Evolutionary conservation across 2,113 vertebrate species (phyloP).

Genomic region (Hucho hucho): DNA sequence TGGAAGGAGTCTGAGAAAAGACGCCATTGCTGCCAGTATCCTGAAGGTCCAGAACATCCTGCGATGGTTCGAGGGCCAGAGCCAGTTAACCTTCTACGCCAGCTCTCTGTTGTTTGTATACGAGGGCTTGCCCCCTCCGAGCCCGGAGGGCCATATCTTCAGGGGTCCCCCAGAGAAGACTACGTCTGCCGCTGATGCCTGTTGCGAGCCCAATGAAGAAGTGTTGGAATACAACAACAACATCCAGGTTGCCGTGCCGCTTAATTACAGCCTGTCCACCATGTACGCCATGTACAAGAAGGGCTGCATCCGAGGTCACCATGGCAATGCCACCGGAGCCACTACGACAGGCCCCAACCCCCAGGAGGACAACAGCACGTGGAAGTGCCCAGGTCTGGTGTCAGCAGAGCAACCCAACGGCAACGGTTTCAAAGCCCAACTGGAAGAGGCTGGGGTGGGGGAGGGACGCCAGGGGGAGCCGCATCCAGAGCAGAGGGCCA

Average conservation of each 20-base stretch:
- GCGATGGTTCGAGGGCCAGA: slow-evolving; percentile 91
- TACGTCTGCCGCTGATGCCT: slow-evolving; percentile 24
- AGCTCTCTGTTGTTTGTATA: slow-evolving; percentile 97
- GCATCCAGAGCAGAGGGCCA: neutral
- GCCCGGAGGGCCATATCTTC: slow-evolving; percentile 38
- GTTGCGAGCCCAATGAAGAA: slow-evolving; percentile 19
- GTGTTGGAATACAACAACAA: slow-evolving; percentile 92
- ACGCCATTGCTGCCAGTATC: slow-evolving; percentile 86
- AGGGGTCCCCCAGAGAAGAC: slow-evolving; percentile 66
- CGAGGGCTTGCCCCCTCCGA: slow-evolving; percentile 80
- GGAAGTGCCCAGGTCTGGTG: slow-evolving; percentile 69
- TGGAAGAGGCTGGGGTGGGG: slow-evolving; percentile 66
- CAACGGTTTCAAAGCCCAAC: slow-evolving; percentile 78
- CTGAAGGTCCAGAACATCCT: slow-evolving; percentile 84
- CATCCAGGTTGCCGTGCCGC: slow-evolving; percentile 72
- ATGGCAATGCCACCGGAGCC: slow-evolving; percentile 67
- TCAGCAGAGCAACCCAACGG: slow-evolving; percentile 79
- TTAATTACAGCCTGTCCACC: slow-evolving; percentile 79
- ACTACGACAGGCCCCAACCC: slow-evolving; percentile 59
- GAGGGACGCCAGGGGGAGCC: slow-evolving; percentile 50
- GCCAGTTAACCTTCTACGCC: slow-evolving; percentile 90
- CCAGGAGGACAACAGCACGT: slow-evolving; percentile 75
- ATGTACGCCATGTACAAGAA: slow-evolving; percentile 84
- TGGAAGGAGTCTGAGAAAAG: slow-evolving; percentile 83
- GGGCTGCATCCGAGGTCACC: slow-evolving; percentile 71